Conservation (phyloP, 2,797 vertebrate genomes). For the Monodelphis domestica region DNA sequence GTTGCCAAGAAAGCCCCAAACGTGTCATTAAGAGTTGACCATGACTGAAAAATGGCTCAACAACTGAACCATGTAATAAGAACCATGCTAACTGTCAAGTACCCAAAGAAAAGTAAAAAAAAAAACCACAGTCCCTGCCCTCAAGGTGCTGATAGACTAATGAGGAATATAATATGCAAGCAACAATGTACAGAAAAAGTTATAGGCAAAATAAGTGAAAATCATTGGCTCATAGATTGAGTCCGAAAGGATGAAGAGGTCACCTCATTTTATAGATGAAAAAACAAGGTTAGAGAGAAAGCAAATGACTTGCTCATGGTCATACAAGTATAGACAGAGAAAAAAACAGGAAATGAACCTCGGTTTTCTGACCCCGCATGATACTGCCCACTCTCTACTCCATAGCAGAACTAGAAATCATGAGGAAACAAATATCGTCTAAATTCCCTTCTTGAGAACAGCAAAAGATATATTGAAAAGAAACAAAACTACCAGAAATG, state of each 20-base stretch:
- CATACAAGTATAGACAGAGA: not conserved
- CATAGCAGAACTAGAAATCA: not conserved
- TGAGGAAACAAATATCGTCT: not conserved
- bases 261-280: not conserved
- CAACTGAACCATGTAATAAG: not conserved
- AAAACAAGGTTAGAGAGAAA: not conserved
- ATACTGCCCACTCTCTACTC: not conserved
- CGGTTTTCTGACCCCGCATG: not conserved
- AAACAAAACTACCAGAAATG: not conserved
- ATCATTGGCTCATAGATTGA: not conserved
- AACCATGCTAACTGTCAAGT: not conserved
- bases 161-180: not conserved
- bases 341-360: not conserved
- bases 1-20: no score
- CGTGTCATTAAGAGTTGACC: no score
- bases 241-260: not conserved
- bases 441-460: not conserved
- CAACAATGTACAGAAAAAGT: not conserved
- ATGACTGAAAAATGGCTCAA: no score
- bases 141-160: not conserved
- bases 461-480: not conserved
- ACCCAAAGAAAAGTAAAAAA: not conserved
- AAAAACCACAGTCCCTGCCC: not conserved
- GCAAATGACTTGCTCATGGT: not conserved
- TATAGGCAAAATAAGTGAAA: not conserved